Conservation (phyloP, 2,797 vertebrate species). For the Anguilla marmorata region DNA sequence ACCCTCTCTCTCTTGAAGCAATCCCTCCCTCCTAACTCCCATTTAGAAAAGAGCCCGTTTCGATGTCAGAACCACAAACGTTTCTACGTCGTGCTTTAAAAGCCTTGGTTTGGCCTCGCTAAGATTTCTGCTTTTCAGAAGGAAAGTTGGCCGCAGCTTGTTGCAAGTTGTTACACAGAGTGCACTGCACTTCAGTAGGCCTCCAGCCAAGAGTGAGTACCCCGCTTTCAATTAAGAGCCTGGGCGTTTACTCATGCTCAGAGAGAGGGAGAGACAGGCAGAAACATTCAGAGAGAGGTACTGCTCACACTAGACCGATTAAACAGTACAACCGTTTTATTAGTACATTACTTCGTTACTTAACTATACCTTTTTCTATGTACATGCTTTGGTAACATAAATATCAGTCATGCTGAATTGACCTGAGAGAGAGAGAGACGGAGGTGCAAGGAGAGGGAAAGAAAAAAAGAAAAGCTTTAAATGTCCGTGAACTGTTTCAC, state of each 20-base stretch:
- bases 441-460: neutral
- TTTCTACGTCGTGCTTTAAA: neutral
- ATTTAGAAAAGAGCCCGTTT: neutral
- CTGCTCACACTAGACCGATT: neutral
- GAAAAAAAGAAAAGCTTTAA: neutral
- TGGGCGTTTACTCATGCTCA: neutral
- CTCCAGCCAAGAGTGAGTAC: conserved; percentile 11
- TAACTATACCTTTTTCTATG: neutral
- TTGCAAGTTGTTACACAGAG: neutral
- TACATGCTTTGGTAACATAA: neutral
- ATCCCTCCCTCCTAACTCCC: neutral
- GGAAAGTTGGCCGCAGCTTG: neutral
- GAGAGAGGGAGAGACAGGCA: neutral
- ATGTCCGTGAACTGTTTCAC: neutral
- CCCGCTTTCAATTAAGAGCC: conserved; percentile 6
- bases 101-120: neutral
- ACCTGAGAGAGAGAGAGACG: neutral
- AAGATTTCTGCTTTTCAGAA: neutral
- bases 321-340: neutral
- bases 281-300: neutral
- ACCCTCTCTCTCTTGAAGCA: neutral
- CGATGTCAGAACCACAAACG: neutral
- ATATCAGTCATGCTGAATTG: neutral
- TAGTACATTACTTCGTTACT: neutral
- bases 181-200: neutral